phyloP scores from a whole-genome alignment of 2,797 vertebrate genomes.

The Pantherophis alleghaniensis region DNA sequence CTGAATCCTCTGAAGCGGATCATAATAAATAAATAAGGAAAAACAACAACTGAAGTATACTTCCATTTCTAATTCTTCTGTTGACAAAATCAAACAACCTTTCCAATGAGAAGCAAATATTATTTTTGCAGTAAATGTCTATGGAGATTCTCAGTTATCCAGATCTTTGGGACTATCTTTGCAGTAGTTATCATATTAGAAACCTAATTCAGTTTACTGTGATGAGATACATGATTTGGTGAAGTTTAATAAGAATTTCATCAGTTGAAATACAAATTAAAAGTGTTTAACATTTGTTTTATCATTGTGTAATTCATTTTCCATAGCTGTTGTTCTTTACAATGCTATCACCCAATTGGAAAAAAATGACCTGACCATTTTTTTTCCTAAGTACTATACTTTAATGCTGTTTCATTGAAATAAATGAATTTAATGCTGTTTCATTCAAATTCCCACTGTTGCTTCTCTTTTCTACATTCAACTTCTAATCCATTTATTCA shows the following conservation, averaged over 20 bases:
- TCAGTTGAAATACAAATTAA: neutral
- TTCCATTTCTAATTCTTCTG: neutral
- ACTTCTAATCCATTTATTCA: neutral
- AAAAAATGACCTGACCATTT: neutral
- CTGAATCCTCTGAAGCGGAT: neutral
- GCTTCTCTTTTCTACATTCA: neutral
- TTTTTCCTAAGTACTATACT: neutral
- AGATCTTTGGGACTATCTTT: no score
- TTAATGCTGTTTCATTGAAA: neutral
- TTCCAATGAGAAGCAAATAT: neutral
- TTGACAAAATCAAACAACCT: neutral
- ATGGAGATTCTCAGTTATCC: no score
- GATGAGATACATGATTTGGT: neutral
- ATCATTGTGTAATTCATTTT: neutral
- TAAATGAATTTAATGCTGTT: neutral
- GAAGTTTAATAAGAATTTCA: neutral
- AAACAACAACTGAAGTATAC: neutral
- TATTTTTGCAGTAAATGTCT: neutral
- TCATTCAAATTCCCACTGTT: neutral
- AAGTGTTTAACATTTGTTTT: neutral
- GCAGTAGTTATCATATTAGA: neutral
- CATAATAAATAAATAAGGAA: neutral
- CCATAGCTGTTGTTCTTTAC: neutral
- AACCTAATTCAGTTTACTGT: neutral
- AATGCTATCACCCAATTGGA: neutral